A percentile compares a stretch with the other conserved stretches of the same genome.
phyloP scores from a whole-genome alignment of 2,113 vertebrate genomes.

The Microcebus jonahi region DNA sequence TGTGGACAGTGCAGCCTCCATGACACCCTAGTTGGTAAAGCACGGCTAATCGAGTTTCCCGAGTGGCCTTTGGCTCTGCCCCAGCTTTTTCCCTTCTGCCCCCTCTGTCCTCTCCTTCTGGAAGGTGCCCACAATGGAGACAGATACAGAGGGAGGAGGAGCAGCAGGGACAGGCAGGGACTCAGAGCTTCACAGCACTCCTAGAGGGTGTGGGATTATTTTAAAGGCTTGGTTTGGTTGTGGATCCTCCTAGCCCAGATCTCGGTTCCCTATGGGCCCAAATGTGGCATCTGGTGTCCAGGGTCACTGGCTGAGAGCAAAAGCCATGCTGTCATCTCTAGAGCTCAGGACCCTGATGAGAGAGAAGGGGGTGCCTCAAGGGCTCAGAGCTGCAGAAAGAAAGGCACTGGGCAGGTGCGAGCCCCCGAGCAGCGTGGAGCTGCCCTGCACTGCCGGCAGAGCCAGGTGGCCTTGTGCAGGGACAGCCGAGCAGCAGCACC shows the following conservation, averaged over 20 bases:
- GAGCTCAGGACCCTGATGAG: background rate
- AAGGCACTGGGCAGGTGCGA: background rate
- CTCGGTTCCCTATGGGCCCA: background rate
- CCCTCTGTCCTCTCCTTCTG: background rate
- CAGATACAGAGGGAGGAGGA: background rate
- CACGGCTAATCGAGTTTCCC: fast-evolving
- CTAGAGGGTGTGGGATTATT: background rate
- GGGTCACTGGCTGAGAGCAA: background rate
- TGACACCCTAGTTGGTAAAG: background rate
- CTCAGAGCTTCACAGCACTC: too few species aligned
- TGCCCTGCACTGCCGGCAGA: too few species aligned
- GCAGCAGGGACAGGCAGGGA: background rate
- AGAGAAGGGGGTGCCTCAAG: background rate
- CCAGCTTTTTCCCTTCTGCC: background rate
- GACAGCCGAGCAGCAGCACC: background rate
- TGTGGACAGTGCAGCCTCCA: background rate
- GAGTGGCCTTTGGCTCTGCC: background rate
- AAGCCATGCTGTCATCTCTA: background rate
- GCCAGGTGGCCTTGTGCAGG: background rate
- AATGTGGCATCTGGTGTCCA: background rate
- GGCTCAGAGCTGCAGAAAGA: background rate
- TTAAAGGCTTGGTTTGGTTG: background rate
- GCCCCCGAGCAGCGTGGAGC: background rate
- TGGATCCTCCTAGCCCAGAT: background rate
- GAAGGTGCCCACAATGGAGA: background rate